These are phyloP conservation scores for Limanda limanda DNA, from an alignment of 2,113 vertebrate genomes.

Conservation along the genomic window DNA sequence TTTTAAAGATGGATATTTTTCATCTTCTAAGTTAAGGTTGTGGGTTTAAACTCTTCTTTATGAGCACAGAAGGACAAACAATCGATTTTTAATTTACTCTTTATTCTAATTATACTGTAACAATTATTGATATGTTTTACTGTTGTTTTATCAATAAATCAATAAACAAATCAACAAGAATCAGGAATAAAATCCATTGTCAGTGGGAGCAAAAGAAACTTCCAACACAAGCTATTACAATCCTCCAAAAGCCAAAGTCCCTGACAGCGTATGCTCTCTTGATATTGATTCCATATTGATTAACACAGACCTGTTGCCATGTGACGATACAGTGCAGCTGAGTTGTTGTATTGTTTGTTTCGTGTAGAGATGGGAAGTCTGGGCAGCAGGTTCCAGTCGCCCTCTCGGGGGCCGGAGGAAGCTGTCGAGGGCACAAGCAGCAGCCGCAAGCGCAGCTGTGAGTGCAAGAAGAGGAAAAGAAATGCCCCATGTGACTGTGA, in stretches of 20 bases:
- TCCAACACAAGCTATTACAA: background rate
- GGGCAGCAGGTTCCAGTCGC: constrained; percentile 79
- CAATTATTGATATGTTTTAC: no score
- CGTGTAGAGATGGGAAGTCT: constrained; percentile 77
- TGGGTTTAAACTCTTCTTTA: no score
- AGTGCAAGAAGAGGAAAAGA: constrained; percentile 86
- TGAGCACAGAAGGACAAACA: no score
- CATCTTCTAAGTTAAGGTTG: no score
- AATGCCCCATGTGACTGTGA: constrained; percentile 84
- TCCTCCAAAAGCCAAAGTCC: background rate
- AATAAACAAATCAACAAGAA: no score
- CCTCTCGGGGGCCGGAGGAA: constrained; percentile 69
- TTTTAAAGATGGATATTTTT: no score
- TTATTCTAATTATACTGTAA: no score
- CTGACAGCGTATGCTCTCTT: background rate
- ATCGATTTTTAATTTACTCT: no score
- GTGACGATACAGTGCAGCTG: background rate
- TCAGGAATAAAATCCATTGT: background rate
- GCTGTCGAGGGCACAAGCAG: constrained; percentile 53
- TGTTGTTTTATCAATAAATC: no score
- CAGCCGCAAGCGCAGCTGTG: constrained; percentile 73
- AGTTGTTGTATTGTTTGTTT: constrained; percentile 14
- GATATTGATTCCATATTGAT: constrained; percentile 12
- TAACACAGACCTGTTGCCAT: background rate
- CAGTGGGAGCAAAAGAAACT: background rate